Conservation (phyloP, 2,113 vertebrate species). For the Salvelinus namaycush region DNA sequence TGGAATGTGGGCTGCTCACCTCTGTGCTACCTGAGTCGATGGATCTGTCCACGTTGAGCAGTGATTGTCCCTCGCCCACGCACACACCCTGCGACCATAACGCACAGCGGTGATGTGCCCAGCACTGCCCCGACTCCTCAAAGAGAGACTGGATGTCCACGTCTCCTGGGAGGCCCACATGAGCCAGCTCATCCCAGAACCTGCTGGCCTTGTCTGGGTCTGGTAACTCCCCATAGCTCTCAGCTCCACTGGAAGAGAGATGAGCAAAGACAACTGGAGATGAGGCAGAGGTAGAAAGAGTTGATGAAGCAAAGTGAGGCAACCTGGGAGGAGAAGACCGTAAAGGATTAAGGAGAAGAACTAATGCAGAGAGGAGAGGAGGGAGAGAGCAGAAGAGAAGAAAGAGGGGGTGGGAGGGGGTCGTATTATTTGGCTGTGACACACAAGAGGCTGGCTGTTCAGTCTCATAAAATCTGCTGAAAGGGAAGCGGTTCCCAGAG, state of each 20-base stretch:
- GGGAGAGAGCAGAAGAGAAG: slow-evolving; percentile 36
- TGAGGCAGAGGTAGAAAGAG: slow-evolving; percentile 1
- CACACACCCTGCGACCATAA: slow-evolving; percentile 91
- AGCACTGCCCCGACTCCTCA: slow-evolving; percentile 91
- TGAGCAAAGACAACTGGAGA: neutral
- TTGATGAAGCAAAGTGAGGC: slow-evolving; percentile 7
- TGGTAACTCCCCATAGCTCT: slow-evolving; percentile 69
- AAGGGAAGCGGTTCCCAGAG: slow-evolving; percentile 58
- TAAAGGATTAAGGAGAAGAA: slow-evolving; percentile 16
- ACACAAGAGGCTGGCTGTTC: slow-evolving; percentile 63
- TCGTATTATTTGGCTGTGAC: slow-evolving; percentile 55
- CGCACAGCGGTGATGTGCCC: slow-evolving; percentile 96
- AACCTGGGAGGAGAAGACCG: slow-evolving; percentile 16
- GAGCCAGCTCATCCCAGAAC: slow-evolving; percentile 94
- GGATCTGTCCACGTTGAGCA: slow-evolving; percentile 96
- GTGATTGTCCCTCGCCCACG: slow-evolving; percentile 82
- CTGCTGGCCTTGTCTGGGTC: slow-evolving; percentile 77
- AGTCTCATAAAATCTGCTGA: slow-evolving; percentile 59
- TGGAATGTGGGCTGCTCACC: slow-evolving; percentile 74
- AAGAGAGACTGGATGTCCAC: slow-evolving; percentile 90
- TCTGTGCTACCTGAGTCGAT: slow-evolving; percentile 99
- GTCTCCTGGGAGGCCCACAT: slow-evolving; percentile 92
- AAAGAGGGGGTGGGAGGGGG: slow-evolving; percentile 26
- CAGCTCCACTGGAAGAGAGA: slow-evolving; percentile 52
- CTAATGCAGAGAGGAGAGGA: slow-evolving; percentile 17